Percentiles rank a stretch among this genome's conserved stretches.
Conservation (phyloP, 2,888 invertebrate genomes). For the Teleiodes luculella region DNA sequence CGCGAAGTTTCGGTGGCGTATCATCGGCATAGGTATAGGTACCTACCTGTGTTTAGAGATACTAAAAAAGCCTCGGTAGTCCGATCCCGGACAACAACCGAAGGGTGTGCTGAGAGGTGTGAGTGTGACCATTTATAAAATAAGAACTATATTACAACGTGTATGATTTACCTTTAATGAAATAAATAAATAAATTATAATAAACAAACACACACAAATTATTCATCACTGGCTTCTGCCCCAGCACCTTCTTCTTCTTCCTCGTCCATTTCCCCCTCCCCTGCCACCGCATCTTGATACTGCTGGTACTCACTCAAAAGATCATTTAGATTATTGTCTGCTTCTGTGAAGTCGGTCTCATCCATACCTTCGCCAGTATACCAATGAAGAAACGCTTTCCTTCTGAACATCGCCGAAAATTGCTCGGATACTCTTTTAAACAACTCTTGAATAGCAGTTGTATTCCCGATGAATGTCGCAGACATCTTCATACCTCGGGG, state of each 20-base stretch:
- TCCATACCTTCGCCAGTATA: conserved; percentile 98
- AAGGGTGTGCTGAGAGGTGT: too few relatives aligned
- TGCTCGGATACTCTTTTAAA: conserved; percentile 92
- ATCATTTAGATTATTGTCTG: conserved; percentile 95
- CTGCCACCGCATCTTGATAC: conserved; percentile 89
- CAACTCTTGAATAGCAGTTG: conserved; percentile 90
- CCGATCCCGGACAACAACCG: too few relatives aligned
- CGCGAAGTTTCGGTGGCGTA: too few relatives aligned
- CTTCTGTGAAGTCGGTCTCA: conserved; percentile 95
- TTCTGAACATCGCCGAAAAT: conserved; percentile 93
- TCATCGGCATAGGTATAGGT: too few relatives aligned
- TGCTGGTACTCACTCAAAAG: conserved; percentile 94
- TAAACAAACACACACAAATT: not conserved
- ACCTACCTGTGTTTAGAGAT: too few relatives aligned
- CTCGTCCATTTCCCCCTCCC: conserved; percentile 80
- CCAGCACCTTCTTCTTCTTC: conserved; percentile 58
- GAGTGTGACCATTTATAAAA: too few relatives aligned
- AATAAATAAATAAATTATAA: conserved; percentile 6
- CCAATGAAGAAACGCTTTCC: conserved; percentile 98
- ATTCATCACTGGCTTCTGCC: conserved; percentile 24
- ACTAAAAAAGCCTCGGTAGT: too few relatives aligned
- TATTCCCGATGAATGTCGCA: conserved; percentile 91
- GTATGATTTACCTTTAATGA: not conserved
- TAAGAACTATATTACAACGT: too few relatives aligned
- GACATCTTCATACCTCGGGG: conserved; percentile 88